These are phyloP conservation scores for Dioctria linearis DNA, from an alignment of 2,888 invertebrate species.

Conservation along the genomic window DNA sequence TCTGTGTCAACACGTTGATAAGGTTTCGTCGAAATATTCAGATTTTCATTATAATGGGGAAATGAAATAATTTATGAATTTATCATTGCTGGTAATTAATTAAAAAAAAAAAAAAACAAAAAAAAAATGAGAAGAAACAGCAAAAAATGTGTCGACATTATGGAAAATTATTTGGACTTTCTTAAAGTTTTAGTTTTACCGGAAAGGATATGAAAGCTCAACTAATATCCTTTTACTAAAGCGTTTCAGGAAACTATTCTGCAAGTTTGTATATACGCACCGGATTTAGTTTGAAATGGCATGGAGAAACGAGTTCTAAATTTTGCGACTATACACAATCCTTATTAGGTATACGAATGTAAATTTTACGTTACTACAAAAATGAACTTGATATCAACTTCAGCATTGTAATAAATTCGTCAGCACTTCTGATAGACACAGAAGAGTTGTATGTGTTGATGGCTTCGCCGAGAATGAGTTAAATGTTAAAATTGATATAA, in stretches of 20 bases:
- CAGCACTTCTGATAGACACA: background rate
- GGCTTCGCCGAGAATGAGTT: conserved; percentile 3
- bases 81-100: background rate
- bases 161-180: too few species aligned
- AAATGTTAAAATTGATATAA: background rate
- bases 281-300: background rate
- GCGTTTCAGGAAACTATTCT: conserved; percentile 43
- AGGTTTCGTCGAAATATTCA: background rate
- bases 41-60: background rate
- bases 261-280: conserved; percentile 32
- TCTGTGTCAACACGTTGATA: conserved; percentile 26
- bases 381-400: conserved; percentile 24
- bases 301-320: background rate
- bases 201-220: conserved; percentile 16
- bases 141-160: too few species aligned
- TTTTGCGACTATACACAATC: background rate
- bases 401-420: conserved; percentile 36
- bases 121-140: too few species aligned
- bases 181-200: background rate
- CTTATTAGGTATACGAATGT: background rate
- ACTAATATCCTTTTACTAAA: conserved; percentile 33
- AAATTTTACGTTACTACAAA: background rate
- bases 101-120: background rate
- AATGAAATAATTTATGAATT: background rate
- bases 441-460: background rate